phyloP scores from a whole-genome alignment of 2,113 vertebrate genomes.

The Aldabrachelys gigantea region DNA sequence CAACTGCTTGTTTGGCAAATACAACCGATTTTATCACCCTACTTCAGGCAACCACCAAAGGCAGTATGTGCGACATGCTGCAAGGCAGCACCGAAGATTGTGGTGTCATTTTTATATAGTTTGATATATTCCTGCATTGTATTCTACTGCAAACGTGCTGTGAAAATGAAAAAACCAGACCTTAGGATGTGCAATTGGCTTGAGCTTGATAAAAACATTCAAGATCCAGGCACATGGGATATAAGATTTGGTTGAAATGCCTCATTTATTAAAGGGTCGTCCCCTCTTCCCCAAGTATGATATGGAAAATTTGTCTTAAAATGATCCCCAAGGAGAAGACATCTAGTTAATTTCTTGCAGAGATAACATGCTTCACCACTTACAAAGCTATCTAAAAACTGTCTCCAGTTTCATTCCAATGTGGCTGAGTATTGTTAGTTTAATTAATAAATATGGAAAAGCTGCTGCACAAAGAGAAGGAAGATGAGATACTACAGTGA shows the following conservation, averaged over 20 bases:
- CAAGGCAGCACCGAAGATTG: not conserved
- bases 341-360: not conserved
- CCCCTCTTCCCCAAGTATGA: not conserved
- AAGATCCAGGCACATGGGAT: not conserved
- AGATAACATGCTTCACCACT: not conserved
- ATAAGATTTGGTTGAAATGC: not conserved
- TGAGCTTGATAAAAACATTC: not conserved
- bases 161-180: not conserved
- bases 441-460: not conserved
- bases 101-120: rapidly evolving
- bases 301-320: not conserved
- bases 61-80: too few species aligned
- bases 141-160: not conserved
- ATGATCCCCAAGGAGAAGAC: not conserved
- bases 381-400: not conserved
- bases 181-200: not conserved
- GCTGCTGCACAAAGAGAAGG: not conserved
- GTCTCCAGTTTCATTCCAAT: not conserved
- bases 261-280: not conserved
- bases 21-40: not conserved
- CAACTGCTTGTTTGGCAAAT: not conserved
- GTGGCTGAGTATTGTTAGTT: not conserved
- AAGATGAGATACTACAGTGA: not conserved
- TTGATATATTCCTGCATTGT: not conserved
- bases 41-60: not conserved